These are phyloP conservation scores for Spizella passerina DNA, from an alignment of 2,797 vertebrate genomes.

Conservation along the genomic window DNA sequence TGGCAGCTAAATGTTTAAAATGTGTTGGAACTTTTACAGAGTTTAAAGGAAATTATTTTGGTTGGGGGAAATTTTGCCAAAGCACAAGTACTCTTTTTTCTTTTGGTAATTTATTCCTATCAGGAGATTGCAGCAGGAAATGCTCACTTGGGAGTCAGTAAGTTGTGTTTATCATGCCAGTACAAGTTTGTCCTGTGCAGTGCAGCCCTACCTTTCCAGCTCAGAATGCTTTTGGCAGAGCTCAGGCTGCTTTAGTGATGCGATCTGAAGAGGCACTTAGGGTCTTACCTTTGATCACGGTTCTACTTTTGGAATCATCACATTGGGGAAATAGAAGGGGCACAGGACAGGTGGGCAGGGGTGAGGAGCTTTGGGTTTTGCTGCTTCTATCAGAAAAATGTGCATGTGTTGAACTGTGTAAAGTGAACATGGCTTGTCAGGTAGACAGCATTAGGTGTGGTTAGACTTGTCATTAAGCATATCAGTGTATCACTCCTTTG, in stretches of 20 bases:
- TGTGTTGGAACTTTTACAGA: not conserved
- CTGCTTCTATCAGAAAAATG: not conserved
- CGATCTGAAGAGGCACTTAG: not conserved
- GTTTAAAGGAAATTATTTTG: not conserved
- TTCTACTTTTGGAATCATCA: not conserved
- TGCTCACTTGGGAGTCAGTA: not conserved
- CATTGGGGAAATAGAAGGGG: not conserved
- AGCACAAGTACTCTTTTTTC: not conserved
- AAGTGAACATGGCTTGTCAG: not conserved
- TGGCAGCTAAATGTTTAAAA: not conserved
- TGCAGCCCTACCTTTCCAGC: not conserved
- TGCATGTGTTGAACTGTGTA: not conserved
- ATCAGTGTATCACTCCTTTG: not conserved
- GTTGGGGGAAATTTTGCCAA: not conserved
- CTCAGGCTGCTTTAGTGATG: not conserved
- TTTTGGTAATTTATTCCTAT: not conserved
- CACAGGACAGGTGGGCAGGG: not conserved
- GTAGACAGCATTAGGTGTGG: not conserved
- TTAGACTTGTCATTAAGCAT: not conserved
- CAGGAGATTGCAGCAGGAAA: not conserved
- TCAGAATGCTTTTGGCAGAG: not conserved
- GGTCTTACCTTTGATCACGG: slow-evolving; percentile 16
- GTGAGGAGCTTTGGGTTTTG: slow-evolving; percentile 5
- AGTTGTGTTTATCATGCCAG: not conserved
- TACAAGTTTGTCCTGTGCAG: not conserved